Percentiles rank a stretch among this genome's conserved stretches.
phyloP scores from a whole-genome alignment of 2,797 vertebrate genomes.

The Chelon labrosus region DNA sequence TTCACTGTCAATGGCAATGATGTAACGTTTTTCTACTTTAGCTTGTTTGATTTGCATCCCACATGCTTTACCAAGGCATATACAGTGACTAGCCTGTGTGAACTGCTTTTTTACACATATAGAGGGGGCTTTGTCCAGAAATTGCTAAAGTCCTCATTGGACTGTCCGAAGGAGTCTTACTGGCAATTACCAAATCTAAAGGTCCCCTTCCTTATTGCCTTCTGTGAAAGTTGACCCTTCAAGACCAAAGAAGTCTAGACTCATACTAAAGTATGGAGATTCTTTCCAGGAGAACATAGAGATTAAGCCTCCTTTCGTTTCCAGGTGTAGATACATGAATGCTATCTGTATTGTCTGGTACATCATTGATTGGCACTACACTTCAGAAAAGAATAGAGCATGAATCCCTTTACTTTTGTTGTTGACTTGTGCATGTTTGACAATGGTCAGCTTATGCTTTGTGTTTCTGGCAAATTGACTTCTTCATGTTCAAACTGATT shows the following conservation, averaged over 20 bases:
- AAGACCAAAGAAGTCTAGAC: conserved; percentile 3
- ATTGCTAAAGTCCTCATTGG: neutral
- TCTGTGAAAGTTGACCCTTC: conserved; percentile 43
- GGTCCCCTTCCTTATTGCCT: neutral
- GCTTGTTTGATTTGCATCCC: conserved; percentile 50
- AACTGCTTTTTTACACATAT: conserved; percentile 17
- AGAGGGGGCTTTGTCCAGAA: conserved; percentile 29
- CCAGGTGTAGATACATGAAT: neutral
- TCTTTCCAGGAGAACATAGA: conserved; percentile 3
- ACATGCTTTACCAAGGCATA: conserved; percentile 23
- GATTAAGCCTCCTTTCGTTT: neutral
- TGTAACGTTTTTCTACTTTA: conserved; percentile 75
- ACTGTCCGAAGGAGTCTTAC: conserved; percentile 1
- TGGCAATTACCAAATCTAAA: conserved; percentile 21
- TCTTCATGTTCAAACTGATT: conserved; percentile 48
- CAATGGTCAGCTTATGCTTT: conserved; percentile 9
- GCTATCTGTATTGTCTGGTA: neutral
- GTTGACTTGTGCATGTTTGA: neutral
- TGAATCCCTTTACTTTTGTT: conserved; percentile 2
- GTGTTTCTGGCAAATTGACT: conserved; percentile 52
- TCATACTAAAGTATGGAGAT: neutral
- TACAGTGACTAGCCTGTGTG: conserved; percentile 14
- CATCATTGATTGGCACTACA: neutral
- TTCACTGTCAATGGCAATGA: conserved; percentile 81
- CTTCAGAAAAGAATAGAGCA: conserved; percentile 12